Evolutionary conservation across 2,888 invertebrate genomes (phyloP).

Genomic region (Ectemnius lituratus): DNA sequence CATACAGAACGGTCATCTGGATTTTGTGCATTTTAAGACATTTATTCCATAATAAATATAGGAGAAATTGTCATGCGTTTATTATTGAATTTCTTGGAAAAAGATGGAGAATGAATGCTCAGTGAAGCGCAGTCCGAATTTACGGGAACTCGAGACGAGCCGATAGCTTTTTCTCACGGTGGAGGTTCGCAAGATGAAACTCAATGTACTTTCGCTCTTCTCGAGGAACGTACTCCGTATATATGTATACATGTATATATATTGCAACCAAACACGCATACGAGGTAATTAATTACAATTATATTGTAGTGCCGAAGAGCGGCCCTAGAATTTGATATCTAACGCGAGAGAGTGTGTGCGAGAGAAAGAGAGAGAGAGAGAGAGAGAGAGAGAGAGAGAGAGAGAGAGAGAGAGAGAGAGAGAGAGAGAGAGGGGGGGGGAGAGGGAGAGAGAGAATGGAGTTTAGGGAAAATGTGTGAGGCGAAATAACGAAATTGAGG

Average conservation of each 20-base stretch:
- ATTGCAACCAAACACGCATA: constrained; percentile 39
- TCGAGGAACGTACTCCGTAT: constrained; percentile 29
- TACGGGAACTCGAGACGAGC: neutral
- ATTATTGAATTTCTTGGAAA: too few species aligned
- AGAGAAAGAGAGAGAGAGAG: constrained; percentile 7
- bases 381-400: neutral
- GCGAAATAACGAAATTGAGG: constrained; percentile 15
- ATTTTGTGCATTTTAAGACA: too few species aligned
- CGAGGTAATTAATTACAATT: constrained; percentile 45
- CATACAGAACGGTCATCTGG: too few species aligned
- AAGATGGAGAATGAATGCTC: too few species aligned
- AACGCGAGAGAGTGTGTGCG: neutral
- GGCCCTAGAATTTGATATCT: constrained; percentile 43
- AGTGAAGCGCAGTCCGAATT: too few species aligned
- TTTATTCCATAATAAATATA: too few species aligned
- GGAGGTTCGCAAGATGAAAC: constrained; percentile 37
- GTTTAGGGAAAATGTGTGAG: constrained; percentile 15
- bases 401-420: neutral
- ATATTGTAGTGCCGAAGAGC: constrained; percentile 1
- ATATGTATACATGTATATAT: constrained; percentile 43
- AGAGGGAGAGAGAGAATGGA: constrained; percentile 4
- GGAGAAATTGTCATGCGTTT: too few species aligned
- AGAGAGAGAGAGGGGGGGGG: constrained; percentile 12
- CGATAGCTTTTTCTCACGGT: constrained; percentile 45
- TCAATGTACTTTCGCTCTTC: constrained; percentile 27